A percentile compares a stretch with the other conserved stretches of the same genome.
These are phyloP conservation scores for Dendronephthya gigantea DNA, from an alignment of 64 coral and sea anemone genomes.

Conservation along the genomic window DNA sequence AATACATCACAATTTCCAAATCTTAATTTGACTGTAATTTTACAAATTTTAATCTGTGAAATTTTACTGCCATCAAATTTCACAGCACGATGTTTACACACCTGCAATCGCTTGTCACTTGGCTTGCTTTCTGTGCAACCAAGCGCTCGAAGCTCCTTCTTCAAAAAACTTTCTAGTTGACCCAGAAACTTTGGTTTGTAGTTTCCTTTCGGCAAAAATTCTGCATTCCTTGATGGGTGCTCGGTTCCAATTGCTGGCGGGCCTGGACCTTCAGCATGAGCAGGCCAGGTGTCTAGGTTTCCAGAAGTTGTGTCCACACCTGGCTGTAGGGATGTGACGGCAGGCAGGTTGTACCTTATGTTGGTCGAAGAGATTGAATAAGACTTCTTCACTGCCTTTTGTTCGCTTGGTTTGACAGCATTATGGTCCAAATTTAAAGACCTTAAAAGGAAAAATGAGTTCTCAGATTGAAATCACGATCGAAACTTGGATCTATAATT, in stretches of 20 bases:
- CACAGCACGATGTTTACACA: too few relatives aligned
- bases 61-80: too few relatives aligned
- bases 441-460: too few relatives aligned
- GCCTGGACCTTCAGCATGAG: conserved; percentile 80
- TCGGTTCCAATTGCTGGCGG: conserved; percentile 64
- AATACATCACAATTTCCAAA: neutral
- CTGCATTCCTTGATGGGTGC: conserved; percentile 49
- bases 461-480: too few relatives aligned
- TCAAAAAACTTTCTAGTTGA: conserved; percentile 82
- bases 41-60: too few relatives aligned
- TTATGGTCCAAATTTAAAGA: too few relatives aligned
- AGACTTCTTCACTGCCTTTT: neutral
- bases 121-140: conserved; percentile 84
- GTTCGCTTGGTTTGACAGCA: conserved; percentile 2
- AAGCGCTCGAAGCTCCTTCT: conserved; percentile 79
- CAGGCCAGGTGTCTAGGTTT: conserved; percentile 87
- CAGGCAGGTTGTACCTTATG: neutral
- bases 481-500: too few relatives aligned
- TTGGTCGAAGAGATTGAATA: neutral
- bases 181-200: conserved; percentile 98
- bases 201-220: conserved; percentile 94
- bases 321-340: conserved; percentile 24
- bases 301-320: conserved; percentile 76
- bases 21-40: too few relatives aligned
- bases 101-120: conserved; percentile 94